Conservation (phyloP, 1,140 invertebrate species). For the Cherax quadricarinatus region DNA sequence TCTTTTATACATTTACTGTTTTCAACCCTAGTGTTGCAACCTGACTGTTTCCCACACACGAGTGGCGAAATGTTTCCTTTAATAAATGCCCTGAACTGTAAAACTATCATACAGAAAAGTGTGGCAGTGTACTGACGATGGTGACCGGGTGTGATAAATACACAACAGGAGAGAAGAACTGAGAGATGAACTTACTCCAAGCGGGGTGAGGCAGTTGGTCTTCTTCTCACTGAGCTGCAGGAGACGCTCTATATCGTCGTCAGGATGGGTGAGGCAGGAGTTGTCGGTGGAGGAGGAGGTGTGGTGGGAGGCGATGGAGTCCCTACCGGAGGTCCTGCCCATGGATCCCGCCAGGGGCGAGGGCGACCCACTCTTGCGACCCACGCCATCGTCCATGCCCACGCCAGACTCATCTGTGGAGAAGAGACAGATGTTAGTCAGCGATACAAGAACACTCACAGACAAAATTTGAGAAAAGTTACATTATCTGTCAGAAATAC, state of each 20-base stretch:
- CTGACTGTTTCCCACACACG: too few relatives aligned
- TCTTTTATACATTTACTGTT: too few relatives aligned
- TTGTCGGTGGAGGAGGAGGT: constrained; percentile 44
- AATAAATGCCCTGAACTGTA: background rate
- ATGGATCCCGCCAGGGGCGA: constrained; percentile 47
- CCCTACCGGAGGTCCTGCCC: constrained; percentile 50
- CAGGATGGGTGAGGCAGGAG: constrained; percentile 49
- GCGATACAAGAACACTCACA: background rate
- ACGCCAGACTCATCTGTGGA: constrained; percentile 39
- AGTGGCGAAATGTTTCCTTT: too few relatives aligned
- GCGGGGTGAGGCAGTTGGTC: constrained; percentile 45
- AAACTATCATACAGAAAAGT: background rate
- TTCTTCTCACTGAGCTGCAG: constrained; percentile 45
- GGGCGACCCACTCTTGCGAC: constrained; percentile 53
- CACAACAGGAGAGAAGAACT: background rate
- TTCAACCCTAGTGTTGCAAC: too few relatives aligned
- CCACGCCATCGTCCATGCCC: constrained; percentile 5
- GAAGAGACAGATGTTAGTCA: background rate
- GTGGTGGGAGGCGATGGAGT: constrained; percentile 27
- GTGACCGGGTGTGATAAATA: background rate
- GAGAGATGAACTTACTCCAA: constrained; percentile 45
- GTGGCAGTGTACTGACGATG: too few relatives aligned
- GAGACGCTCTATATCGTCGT: constrained; percentile 59
- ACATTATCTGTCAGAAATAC: too few relatives aligned
- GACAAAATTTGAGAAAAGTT: background rate